phyloP scores from a whole-genome alignment of 1,140 invertebrate species.

The Polypedilum pembai region DNA sequence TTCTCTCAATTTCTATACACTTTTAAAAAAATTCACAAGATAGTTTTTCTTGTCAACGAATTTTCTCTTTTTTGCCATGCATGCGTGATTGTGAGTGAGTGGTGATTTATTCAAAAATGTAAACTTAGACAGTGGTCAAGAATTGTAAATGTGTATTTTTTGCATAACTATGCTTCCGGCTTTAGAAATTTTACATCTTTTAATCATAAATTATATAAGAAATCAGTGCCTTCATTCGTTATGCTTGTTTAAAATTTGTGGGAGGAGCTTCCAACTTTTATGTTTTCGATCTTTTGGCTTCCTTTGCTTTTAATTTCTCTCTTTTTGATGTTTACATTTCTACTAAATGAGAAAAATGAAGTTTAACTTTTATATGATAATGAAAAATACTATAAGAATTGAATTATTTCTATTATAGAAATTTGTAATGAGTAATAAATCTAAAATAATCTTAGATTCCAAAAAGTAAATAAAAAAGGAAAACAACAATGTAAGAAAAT shows the following conservation, averaged over 20 bases:
- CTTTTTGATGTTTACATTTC: not conserved
- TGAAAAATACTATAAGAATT: too few relatives aligned
- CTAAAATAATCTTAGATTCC: too few relatives aligned
- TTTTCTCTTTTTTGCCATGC: not conserved
- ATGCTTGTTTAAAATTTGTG: not conserved
- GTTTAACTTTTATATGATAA: too few relatives aligned
- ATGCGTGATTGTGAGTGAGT: not conserved
- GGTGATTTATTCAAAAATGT: not conserved
- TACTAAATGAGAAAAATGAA: too few relatives aligned
- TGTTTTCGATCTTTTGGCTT: not conserved
- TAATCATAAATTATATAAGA: not conserved
- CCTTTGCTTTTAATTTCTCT: not conserved
- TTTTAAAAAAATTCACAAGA: not conserved
- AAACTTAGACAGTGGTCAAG: not conserved
- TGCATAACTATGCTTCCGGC: not conserved
- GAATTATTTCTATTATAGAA: too few relatives aligned
- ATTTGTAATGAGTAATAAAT: too few relatives aligned
- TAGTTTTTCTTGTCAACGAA: slow-evolving; percentile 1
- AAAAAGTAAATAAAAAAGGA: too few relatives aligned
- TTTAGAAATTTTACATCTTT: not conserved
- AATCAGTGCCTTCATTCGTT: not conserved
- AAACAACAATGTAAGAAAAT: too few relatives aligned
- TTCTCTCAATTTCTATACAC: not conserved
- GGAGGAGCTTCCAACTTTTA: not conserved
- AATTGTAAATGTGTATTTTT: not conserved